Base-by-base conservation (phyloP, 1,140 invertebrate species). In the Leucophenga varia region DNA sequence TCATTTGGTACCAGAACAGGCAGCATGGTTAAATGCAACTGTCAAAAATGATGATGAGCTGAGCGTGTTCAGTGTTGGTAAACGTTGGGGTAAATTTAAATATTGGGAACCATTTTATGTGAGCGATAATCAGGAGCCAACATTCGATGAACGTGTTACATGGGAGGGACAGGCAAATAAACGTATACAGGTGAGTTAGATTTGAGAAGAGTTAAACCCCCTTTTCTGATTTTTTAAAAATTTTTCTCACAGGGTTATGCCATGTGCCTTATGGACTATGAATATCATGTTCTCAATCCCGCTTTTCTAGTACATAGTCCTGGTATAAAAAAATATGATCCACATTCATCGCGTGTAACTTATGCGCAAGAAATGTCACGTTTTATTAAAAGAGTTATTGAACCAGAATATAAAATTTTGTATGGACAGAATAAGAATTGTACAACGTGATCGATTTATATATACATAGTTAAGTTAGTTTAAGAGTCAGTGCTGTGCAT, bases 51-150 rank as follows among this genome's bases (percentile, higher is more conserved):
- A 82, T 0, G 77, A 80, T 44, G 74, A 76, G 39, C 74, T 95
- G 47, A 79, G 84, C 39, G 80, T 94, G 6, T 93, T 93, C 70
- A 85, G 90, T 55, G 81, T 87, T 2, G 86, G 88, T 0, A 89
- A 91, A 57, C 77, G 91, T 16, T 83, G 79, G 12, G 85, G 86
- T 4, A 80, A 80, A 34, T 88, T 84, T 59, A 77, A 84, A 4
- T 84, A 87, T 59, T 95, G 92, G 92, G 91, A 94, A 70, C 91
- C 91, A 1, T 91, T 93, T 61, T 92, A 88, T 60, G 90, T 93
- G 37, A 90, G 90, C 18, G 90, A 89, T 1, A 87, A 91, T 70
- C 76, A 81, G 12, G 92, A 95, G 55, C 92, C 93, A 0, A 76
- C 90, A 21, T 95, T 94, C 64, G 92, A 95, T 59, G 87, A 92